phyloP scores from a whole-genome alignment of 2,113 vertebrate species.

The Tachysurus fulvidraco region DNA sequence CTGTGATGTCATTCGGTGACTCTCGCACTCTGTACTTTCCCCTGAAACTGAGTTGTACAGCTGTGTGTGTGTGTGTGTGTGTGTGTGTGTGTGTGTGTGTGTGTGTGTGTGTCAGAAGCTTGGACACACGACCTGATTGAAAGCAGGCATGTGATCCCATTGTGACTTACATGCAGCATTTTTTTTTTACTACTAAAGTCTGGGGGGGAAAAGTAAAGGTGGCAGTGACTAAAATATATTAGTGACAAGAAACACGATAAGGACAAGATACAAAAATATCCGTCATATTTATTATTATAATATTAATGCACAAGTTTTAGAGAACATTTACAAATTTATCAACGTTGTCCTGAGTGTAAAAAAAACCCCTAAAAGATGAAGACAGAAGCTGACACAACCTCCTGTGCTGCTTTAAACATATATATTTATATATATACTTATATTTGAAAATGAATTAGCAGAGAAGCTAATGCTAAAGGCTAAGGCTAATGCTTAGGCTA shows the following conservation, averaged over 20 bases:
- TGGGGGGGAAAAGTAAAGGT: background rate
- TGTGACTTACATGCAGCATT: slow-evolving; percentile 44
- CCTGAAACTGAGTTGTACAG: background rate
- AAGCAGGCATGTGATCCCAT: slow-evolving; percentile 61
- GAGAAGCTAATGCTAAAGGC: background rate
- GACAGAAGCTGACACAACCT: background rate
- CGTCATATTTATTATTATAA: background rate
- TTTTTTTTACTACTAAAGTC: background rate
- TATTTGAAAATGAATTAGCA: background rate
- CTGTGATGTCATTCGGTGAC: background rate
- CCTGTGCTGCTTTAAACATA: background rate
- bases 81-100: background rate
- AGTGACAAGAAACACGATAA: background rate
- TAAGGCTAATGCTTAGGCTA: background rate
- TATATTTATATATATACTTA: background rate
- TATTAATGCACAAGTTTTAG: background rate
- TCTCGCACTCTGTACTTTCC: background rate
- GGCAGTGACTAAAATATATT: background rate
- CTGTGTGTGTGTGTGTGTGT: background rate
- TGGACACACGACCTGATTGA: background rate
- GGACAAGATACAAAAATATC: background rate
- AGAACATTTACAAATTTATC: background rate
- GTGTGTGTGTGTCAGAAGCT: no score
- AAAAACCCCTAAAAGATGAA: background rate
- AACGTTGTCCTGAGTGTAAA: background rate